Evolutionary conservation across 2,797 vertebrate genomes (phyloP).

Genomic region (Karalla daura): DNA sequence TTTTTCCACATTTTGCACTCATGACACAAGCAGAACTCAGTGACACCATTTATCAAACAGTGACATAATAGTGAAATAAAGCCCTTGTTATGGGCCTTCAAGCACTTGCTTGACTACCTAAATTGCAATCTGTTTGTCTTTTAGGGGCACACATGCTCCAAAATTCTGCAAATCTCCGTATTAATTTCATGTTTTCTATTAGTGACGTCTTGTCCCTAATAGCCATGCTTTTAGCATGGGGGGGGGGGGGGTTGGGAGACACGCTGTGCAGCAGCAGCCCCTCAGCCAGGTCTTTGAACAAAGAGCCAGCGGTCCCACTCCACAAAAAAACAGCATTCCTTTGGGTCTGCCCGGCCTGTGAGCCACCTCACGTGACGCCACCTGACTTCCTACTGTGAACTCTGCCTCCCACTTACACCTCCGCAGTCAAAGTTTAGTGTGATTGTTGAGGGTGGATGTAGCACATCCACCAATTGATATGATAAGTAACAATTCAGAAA

Average conservation of each 20-base stretch:
- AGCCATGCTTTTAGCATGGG: neutral
- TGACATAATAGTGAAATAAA: no score
- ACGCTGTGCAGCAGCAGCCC: neutral
- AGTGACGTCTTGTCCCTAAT: neutral
- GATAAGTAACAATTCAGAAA: no score
- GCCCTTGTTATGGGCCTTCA: no score
- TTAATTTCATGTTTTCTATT: no score
- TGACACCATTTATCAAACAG: no score
- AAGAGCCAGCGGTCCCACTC: conserved; percentile 18
- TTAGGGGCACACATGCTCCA: no score
- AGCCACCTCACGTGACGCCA: conserved; percentile 56
- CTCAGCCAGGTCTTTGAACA: conserved; percentile 14
- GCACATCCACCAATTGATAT: neutral
- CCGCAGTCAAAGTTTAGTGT: conserved; percentile 11
- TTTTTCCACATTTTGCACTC: no score
- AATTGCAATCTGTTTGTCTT: no score
- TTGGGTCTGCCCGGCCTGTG: conserved; percentile 39
- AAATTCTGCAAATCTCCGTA: neutral
- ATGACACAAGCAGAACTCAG: no score
- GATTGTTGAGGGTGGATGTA: no score
- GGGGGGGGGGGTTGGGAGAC: no score
- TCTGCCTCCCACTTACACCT: conserved; percentile 27
- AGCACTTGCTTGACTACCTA: no score
- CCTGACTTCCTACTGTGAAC: conserved; percentile 57
- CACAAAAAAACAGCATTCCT: conserved; percentile 64